Base-by-base conservation (phyloP, 2,797 vertebrate species). In the Holocentrus rufus region DNA sequence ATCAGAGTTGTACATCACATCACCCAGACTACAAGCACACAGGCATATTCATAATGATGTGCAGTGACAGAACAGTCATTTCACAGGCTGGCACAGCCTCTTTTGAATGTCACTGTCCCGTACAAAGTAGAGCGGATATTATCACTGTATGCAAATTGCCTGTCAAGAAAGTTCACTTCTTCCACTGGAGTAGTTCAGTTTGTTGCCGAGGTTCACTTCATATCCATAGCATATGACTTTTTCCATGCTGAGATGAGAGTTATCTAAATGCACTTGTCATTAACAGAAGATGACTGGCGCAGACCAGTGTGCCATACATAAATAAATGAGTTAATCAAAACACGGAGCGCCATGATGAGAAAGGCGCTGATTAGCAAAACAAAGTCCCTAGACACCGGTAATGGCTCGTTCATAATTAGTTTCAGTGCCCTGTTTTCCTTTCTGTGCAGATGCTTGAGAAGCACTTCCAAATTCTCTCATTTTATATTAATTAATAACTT, bases 321-420 rank as follows among this genome's bases (percentile, higher is more conserved):
- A 73, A 71, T 52, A 30, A 76, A 77, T 0, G 1, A 53, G 56
- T 58, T 57, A 64, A 88, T 83, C 58, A 76, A 69, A 83, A 64
- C 58, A 59, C 36, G 59, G 56, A 72, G 64, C 20, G 14, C 34
- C 58, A 18, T 34, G 65, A 71, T 77, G 77, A 74, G 53, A 75
- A 65, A 77, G 65, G 47, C 23, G 6, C 76, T 76, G 82, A 84
- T 61, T 70, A 82, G 76, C 65, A 77, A 75, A 89, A 79, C 65
- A 53, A 36, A 61, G 54, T 81, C 79, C 69, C 69, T 4, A 7
- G 77, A 66, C 81, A 70, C 49, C 4, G 1, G 13, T 83, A 71
- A 81, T 70, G 55, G 65, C 65, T 76, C 36, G 50, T 39, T 78
- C 27, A 53, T 79, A 84, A 90, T 90, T 82, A 84, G 69, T 56